Evolutionary conservation across 2,797 vertebrate genomes (phyloP), one percentile per base, ranked within the genome.

Genomic region (Salmo trutta): DNA sequence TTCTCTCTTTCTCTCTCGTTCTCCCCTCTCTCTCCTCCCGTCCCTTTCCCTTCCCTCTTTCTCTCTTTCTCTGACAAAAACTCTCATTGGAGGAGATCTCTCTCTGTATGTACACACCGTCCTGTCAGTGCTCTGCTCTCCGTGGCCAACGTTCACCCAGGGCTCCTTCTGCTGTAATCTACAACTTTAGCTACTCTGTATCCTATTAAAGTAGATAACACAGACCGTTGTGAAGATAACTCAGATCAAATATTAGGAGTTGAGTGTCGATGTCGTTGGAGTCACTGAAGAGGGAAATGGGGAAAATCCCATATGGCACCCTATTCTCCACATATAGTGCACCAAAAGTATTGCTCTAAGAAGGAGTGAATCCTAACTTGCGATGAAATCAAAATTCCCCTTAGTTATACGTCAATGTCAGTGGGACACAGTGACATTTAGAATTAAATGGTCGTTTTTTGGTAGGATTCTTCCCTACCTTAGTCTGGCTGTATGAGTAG

Each of bases 31-130:
- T 0, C 0, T 27, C 59, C 24, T 24, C 24, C 5, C 19, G 21
- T 19, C 59, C 10, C 59, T 21, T 8, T 19, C 59, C 7, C 62
- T 27, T 65, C 6, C 29, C 64, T 2, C 29, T 41, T 36, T 24
- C 24, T 24, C 24, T 24, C 1, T 24, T 69, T 27, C 29, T 16
- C n/a, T 2, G 8, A 12, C 15, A 3, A 59, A 6, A 19, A 2
- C 19, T 21, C 6, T n/a, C n/a, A n/a, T 3, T 19, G 19, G 7
- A 59, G 8, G 54, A 21, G 54, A 8, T 31, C 33, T 71, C 68
- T 70, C 36, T 71, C 36, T 70, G 79, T 77, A 47, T 83, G 19
- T 56, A 2, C 5, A 56, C 5, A 56, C 4, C 1, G 54, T 56
- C 5, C 54, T 19, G 54, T 54, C 41, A 47, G 41, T 47, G 41